phyloP scores from a whole-genome alignment of 2,113 vertebrate species.

The Pollachius pollachius region DNA sequence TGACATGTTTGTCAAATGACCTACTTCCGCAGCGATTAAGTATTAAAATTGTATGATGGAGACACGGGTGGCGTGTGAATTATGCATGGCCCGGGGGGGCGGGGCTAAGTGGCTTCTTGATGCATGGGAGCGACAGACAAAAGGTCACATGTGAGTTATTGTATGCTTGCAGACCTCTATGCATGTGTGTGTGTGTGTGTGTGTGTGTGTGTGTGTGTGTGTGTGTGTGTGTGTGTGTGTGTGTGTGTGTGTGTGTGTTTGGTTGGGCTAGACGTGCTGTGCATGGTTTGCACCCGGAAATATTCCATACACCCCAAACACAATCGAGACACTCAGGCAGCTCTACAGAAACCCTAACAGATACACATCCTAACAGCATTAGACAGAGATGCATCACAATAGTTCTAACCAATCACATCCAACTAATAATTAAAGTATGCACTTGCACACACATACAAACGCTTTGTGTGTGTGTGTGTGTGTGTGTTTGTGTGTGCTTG shows the following conservation, averaged over 20 bases:
- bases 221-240: not conserved
- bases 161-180: not conserved
- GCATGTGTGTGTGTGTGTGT: not conserved
- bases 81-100: slow-evolving; percentile 57
- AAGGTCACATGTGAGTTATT: slow-evolving; percentile 26
- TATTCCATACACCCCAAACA: not conserved
- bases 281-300: slow-evolving; percentile 1
- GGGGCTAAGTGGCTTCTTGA: slow-evolving; percentile 19
- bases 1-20: slow-evolving; percentile 77
- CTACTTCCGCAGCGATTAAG: slow-evolving; percentile 76
- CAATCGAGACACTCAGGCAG: not conserved
- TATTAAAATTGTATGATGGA: slow-evolving; percentile 78
- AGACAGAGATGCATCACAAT: too few species aligned
- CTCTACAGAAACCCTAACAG: slow-evolving; percentile 36
- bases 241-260: slow-evolving; percentile 20
- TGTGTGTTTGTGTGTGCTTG: too few species aligned
- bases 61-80: slow-evolving; percentile 65
- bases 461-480: too few species aligned
- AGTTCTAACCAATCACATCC: too few species aligned
- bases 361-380: slow-evolving; percentile 1
- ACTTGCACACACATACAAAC: not conserved
- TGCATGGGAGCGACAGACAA: slow-evolving; percentile 36
- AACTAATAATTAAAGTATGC: not conserved
- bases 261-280: not conserved
- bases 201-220: not conserved